phyloP scores from a whole-genome alignment of 2,113 vertebrate species.

The Equus przewalskii region DNA sequence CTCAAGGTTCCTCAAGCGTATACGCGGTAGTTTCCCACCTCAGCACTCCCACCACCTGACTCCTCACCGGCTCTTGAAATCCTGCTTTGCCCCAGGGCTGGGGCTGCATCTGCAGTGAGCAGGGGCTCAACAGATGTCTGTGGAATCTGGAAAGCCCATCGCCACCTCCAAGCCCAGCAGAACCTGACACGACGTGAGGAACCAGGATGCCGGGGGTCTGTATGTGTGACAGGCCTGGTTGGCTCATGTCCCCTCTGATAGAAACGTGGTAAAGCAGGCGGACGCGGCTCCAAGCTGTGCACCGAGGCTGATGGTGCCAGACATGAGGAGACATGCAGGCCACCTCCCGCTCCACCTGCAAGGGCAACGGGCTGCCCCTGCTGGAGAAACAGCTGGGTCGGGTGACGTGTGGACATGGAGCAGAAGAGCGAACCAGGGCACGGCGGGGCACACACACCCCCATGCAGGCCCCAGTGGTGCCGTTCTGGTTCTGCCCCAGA shows the following conservation, averaged over 20 bases:
- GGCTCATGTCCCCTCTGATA: too few species aligned
- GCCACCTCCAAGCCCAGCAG: accelerated
- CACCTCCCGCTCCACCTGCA: background rate
- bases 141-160: background rate
- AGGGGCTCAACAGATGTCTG: background rate
- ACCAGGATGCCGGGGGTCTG: accelerated
- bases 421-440: too few species aligned
- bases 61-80: background rate
- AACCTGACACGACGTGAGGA: background rate
- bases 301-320: background rate
- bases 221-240: accelerated
- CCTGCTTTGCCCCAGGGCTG: background rate
- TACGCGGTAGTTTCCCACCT: accelerated
- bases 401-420: background rate
- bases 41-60: background rate
- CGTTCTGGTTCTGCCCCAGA: background rate
- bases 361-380: background rate
- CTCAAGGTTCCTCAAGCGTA: background rate
- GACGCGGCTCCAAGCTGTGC: accelerated
- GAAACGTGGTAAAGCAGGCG: accelerated
- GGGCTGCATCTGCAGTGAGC: background rate
- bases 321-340: background rate
- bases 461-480: background rate
- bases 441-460: accelerated
- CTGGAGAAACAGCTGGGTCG: background rate